phyloP scores from a whole-genome alignment of 2,113 vertebrate species.

The Ifrita kowaldi region DNA sequence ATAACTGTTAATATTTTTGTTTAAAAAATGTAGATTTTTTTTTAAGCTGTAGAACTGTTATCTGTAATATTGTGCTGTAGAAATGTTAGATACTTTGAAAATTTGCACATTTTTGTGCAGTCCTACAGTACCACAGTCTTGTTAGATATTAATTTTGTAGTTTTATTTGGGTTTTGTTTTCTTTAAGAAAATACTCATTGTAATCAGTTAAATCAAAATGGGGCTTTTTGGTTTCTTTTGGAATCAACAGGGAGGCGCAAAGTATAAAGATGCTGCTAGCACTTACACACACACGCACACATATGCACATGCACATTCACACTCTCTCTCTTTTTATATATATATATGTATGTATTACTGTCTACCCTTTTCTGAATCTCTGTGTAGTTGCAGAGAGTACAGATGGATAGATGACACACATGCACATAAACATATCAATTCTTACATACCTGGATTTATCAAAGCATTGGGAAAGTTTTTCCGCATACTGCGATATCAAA shows the following conservation, averaged over 20 bases:
- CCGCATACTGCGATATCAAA: slow-evolving; percentile 31
- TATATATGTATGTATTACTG: slow-evolving; percentile 66
- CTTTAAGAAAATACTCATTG: slow-evolving; percentile 72
- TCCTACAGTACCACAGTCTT: slow-evolving; percentile 74
- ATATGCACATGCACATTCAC: slow-evolving; percentile 75
- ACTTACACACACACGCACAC: slow-evolving; percentile 70
- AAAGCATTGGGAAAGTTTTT: slow-evolving; percentile 66
- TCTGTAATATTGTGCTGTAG: slow-evolving; percentile 83
- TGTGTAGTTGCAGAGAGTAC: slow-evolving; percentile 13
- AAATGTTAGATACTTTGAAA: slow-evolving; percentile 75
- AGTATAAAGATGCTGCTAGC: slow-evolving; percentile 99
- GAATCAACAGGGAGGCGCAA: slow-evolving; percentile 99
- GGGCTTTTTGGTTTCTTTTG: slow-evolving; percentile 75
- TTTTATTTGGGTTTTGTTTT: slow-evolving; percentile 69
- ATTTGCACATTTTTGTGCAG: slow-evolving; percentile 84
- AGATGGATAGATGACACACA: slow-evolving; percentile 17
- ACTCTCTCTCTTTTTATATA: slow-evolving; percentile 64
- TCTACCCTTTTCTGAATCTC: slow-evolving; percentile 41
- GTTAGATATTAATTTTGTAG: slow-evolving; percentile 68
- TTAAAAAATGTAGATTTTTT: slow-evolving; percentile 78
- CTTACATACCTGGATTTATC: slow-evolving; percentile 76
- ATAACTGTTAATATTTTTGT: slow-evolving; percentile 80
- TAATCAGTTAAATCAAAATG: slow-evolving; percentile 77
- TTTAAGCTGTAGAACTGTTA: slow-evolving; percentile 89
- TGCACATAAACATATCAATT: slow-evolving; percentile 72